Base-by-base conservation (phyloP, 64 coral and sea anemone species). In the Montipora sp. region DNA sequence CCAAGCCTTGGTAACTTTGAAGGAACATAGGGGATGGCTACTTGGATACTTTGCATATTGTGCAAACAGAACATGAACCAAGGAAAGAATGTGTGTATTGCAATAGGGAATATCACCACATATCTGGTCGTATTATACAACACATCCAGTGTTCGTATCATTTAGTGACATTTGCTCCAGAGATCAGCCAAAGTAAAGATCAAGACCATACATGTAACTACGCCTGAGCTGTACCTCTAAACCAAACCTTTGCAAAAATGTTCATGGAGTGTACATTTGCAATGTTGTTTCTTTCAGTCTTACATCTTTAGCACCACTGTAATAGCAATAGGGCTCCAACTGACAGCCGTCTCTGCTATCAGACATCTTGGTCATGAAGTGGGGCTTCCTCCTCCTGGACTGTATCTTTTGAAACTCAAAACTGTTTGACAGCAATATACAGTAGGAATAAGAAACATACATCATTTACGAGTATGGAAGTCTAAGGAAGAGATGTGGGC, bases 291-390 rank as follows among this genome's bases (percentile, higher is more conserved):
- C 86, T 77, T 89, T 3, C 51, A 96, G 95, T 98, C 92, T 18
- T 94, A 92, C n/a, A 66, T 94, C 22, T 94, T 98, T 91, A 65
- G 92, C 59, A 98, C 75, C 48, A 84, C 92, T 22, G 63, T 92
- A 51, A 81, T 98, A 83, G 92, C 95, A 22, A 75, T 80, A 74
- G 95, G 95, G 60, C 83, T 98, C 4, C 95, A 98, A 47, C 75
- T 98, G 70, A 77, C 94, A 21, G 46, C 89, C 13, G 72, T 98
- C 14, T 78, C 80, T 79, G 88, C 50, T 20, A 36, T 98, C 3
- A 90, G 49, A 58, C 80, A 84, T 22, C 88, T 87, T 91, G 95
- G 83, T n/a, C 59, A 94, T 61, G 87, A 87, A 16, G 79, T 94
- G 14, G 78, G 80, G 2, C 77, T 86, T n/a, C 83, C 94, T 45